These are phyloP conservation scores for Neoscelio sp. DNA, from an alignment of 2,888 invertebrate species.

Conservation along the genomic window DNA sequence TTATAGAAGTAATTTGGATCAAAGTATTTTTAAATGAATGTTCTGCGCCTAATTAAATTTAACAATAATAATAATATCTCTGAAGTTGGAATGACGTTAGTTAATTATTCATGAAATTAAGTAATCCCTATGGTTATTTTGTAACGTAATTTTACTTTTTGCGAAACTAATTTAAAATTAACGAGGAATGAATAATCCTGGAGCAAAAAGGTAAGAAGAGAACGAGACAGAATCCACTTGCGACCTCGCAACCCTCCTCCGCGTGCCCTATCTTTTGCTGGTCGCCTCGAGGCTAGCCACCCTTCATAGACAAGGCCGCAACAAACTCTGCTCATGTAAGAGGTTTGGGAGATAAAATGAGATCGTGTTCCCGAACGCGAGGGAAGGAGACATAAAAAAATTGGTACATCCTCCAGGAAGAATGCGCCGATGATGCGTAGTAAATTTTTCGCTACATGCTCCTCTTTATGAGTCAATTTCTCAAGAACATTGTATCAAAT, in stretches of 20 bases:
- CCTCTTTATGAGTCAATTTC: conserved; percentile 22
- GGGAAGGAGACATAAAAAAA: conserved; percentile 78
- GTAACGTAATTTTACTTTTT: conserved; percentile 12
- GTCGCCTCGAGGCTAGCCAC: conserved; percentile 76
- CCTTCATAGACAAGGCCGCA: conserved; percentile 75
- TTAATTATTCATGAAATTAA: conserved; percentile 22
- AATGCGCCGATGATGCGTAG: conserved; percentile 69
- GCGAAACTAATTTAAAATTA: conserved; percentile 41
- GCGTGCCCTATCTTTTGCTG: conserved; percentile 80
- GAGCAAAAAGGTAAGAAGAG: conserved; percentile 39
- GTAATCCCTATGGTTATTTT: conserved; percentile 7
- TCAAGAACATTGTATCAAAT: neutral
- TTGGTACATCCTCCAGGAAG: conserved; percentile 80
- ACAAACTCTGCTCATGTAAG: conserved; percentile 81
- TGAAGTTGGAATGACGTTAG: neutral
- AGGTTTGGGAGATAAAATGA: conserved; percentile 82
- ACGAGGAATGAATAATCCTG: conserved; percentile 44
- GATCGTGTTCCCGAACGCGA: conserved; percentile 78
- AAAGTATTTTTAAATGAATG: no score
- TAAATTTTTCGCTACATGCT: conserved; percentile 13
- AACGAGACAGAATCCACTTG: conserved; percentile 76
- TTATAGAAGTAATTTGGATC: no score
- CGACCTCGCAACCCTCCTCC: conserved; percentile 66
- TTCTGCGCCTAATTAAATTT: no score
- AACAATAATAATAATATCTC: no score